phyloP scores from a whole-genome alignment of 1,140 invertebrate species.

The Bacillus rossius region DNA sequence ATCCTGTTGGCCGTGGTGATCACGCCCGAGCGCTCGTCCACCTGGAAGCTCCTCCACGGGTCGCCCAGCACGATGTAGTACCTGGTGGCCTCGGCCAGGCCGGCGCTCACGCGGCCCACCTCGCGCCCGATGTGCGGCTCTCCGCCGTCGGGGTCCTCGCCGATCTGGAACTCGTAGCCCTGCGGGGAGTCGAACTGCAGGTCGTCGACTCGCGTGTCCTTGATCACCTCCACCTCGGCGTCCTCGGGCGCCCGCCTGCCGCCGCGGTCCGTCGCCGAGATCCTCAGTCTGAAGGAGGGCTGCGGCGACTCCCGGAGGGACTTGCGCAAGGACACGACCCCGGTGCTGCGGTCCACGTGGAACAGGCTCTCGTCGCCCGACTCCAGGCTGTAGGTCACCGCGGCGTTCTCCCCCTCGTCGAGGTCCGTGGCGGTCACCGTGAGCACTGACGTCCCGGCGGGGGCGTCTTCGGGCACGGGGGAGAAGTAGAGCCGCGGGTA shows the following conservation, averaged over 20 bases:
- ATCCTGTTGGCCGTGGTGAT: constrained; percentile 74
- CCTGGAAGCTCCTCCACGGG: constrained; percentile 61
- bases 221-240: constrained; percentile 75
- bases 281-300: constrained; percentile 60
- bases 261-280: constrained; percentile 74
- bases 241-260: constrained; percentile 62
- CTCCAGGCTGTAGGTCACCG: constrained; percentile 69
- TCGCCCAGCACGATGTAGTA: constrained; percentile 84
- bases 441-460: constrained; percentile 58
- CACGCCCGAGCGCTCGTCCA: constrained; percentile 71
- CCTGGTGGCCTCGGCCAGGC: constrained; percentile 42
- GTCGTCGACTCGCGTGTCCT: constrained; percentile 59
- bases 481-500: constrained; percentile 81
- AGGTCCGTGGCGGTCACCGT: constrained; percentile 70
- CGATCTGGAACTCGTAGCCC: constrained; percentile 73
- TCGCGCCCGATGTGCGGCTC: constrained; percentile 53
- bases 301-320: constrained; percentile 56
- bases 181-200: constrained; percentile 65
- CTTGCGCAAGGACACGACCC: constrained; percentile 61
- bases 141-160: constrained; percentile 61
- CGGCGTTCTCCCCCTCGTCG: constrained; percentile 78
- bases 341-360: constrained; percentile 67
- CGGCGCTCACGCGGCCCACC: constrained; percentile 70
- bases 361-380: constrained; percentile 71
- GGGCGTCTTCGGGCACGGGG: constrained; percentile 56